A percentile compares a stretch with the other conserved stretches of the same genome.
phyloP scores from a whole-genome alignment of 1,140 invertebrate genomes.

The Lamellibrachia luymesi region DNA sequence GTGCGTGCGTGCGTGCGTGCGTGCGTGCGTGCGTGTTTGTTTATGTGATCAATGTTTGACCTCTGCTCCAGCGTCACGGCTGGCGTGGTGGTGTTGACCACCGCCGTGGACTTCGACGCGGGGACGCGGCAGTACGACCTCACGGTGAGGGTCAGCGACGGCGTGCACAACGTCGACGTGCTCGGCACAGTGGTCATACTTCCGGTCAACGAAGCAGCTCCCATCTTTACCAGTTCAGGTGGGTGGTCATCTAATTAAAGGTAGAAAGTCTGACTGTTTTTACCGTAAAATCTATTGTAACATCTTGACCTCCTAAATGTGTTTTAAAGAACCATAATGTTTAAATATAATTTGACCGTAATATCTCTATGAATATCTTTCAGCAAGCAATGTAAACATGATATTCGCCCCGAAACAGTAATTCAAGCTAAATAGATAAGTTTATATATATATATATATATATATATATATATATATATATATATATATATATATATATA shows the following conservation, averaged over 20 bases:
- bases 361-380: no score
- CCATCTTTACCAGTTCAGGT: slow-evolving; percentile 31
- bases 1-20: background rate
- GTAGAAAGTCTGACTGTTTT: background rate
- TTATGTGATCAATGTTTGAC: background rate
- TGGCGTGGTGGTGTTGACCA: slow-evolving; percentile 22
- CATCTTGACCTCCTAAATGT: no score
- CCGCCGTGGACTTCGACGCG: slow-evolving; percentile 35
- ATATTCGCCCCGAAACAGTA: no score
- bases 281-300: no score
- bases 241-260: background rate
- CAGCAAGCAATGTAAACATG: no score
- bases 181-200: slow-evolving; percentile 29
- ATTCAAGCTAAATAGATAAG: background rate
- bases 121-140: slow-evolving; percentile 34
- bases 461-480: no score
- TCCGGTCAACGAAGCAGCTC: slow-evolving; percentile 29
- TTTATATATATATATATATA: background rate
- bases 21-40: background rate
- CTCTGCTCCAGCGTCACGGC: background rate
- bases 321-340: no score
- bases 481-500: no score
- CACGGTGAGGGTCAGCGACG: slow-evolving; percentile 36
- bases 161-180: slow-evolving; percentile 29
- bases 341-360: no score